A percentile compares a stretch with the other conserved stretches of the same genome.
Evolutionary conservation across 2,797 vertebrate species (phyloP).

Genomic region (Pseudomugil gertrudae): DNA sequence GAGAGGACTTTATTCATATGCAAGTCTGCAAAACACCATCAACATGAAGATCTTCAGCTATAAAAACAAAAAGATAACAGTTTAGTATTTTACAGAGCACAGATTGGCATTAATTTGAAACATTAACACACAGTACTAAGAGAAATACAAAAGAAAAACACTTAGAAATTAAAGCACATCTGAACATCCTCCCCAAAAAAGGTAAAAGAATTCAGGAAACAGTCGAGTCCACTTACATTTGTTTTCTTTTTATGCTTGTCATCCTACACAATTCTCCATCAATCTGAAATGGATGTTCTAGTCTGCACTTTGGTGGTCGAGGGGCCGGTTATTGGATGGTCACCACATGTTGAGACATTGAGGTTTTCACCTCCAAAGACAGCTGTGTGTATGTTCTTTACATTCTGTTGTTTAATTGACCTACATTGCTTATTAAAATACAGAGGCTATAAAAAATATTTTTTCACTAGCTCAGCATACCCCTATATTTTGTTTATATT

Average conservation of each 20-base stretch:
- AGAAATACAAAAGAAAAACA: constrained; percentile 79
- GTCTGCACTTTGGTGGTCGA: constrained; percentile 71
- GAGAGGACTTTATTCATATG: constrained; percentile 39
- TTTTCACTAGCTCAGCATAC: constrained; percentile 76
- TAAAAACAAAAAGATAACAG: constrained; percentile 32
- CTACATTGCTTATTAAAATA: constrained; percentile 83
- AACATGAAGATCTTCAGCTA: constrained; percentile 22
- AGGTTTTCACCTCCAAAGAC: constrained; percentile 71
- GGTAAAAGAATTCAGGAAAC: constrained; percentile 59
- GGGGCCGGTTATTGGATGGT: constrained; percentile 38
- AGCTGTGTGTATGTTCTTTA: constrained; percentile 75
- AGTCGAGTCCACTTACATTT: constrained; percentile 44
- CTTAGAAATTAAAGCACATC: constrained; percentile 76
- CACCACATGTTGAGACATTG: constrained; percentile 46
- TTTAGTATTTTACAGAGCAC: constrained; percentile 63
- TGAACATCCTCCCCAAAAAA: constrained; percentile 60
- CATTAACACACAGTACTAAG: constrained; percentile 77
- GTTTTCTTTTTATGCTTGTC: constrained; percentile 2
- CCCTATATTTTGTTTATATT: constrained; percentile 66
- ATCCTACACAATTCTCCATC: constrained; percentile 37
- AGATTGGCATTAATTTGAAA: constrained; percentile 81
- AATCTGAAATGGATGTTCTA: constrained; percentile 36
- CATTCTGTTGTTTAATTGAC: constrained; percentile 79
- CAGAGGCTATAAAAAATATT: constrained; percentile 85
- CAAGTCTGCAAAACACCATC: constrained; percentile 32